Evolutionary conservation across 2,113 vertebrate genomes (phyloP).

Genomic region (Gymnogyps californianus): DNA sequence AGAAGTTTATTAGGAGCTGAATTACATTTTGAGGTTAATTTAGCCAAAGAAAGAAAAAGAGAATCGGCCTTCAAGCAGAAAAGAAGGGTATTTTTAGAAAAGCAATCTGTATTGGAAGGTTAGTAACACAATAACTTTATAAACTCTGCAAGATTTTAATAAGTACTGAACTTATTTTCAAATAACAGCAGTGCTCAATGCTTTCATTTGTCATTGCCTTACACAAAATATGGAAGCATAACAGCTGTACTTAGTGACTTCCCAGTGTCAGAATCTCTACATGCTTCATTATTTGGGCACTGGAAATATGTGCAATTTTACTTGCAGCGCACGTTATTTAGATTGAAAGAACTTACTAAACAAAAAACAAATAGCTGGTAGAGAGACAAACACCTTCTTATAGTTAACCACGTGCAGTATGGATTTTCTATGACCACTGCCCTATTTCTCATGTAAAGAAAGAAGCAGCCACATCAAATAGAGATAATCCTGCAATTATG

Average conservation of each 20-base stretch:
- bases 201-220: not conserved
- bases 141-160: not conserved
- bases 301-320: not conserved
- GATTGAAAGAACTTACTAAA: not conserved
- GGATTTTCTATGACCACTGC: not conserved
- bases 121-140: not conserved
- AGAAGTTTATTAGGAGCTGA: not conserved
- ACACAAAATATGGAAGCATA: not conserved
- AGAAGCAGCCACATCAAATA: not conserved
- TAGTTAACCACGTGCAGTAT: accelerated
- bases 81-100: constrained; percentile 10
- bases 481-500: not conserved
- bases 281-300: not conserved
- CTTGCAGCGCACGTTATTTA: not conserved
- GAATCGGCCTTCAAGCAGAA: not conserved
- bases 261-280: not conserved
- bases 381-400: not conserved
- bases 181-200: not conserved
- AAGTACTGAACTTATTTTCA: not conserved
- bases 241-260: not conserved
- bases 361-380: not conserved
- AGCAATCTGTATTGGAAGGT: not conserved
- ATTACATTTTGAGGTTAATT: not conserved
- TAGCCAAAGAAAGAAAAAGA: not conserved
- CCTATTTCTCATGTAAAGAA: not conserved